Conservation (phyloP, 2,888 invertebrate species). For the Meteorus colon region DNA sequence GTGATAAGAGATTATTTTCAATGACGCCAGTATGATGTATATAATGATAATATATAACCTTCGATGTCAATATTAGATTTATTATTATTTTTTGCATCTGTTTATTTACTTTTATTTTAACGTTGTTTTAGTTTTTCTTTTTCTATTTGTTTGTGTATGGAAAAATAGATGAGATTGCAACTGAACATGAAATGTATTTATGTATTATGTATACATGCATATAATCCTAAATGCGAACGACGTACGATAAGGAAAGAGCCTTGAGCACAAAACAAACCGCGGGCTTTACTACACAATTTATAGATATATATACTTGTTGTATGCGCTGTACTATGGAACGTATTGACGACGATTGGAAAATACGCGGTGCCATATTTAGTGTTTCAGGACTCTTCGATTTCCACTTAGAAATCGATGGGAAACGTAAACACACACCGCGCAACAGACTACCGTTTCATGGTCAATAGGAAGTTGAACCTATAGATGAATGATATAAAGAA, state of each 20-base stretch:
- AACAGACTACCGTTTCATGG: slow-evolving; percentile 18
- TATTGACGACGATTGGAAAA: slow-evolving; percentile 35
- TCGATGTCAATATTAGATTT: not conserved
- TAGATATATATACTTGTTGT: not conserved
- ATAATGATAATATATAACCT: slow-evolving; percentile 5
- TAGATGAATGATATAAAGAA: not conserved
- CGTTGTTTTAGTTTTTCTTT: not conserved
- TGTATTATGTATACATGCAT: slow-evolving; percentile 17
- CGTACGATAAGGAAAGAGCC: slow-evolving; percentile 51
- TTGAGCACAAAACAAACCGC: slow-evolving; percentile 31
- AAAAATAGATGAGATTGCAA: not conserved
- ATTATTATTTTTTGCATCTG: not conserved
- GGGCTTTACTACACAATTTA: slow-evolving; percentile 8
- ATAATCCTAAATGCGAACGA: slow-evolving; percentile 44
- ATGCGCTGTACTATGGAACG: slow-evolving; percentile 18
- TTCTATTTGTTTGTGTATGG: not conserved
- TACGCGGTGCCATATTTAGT: slow-evolving; percentile 41
- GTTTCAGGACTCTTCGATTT: slow-evolving; percentile 33
- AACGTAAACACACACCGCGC: slow-evolving; percentile 13
- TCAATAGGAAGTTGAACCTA: not conserved
- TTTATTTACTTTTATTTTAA: slow-evolving; percentile 18
- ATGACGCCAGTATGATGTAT: slow-evolving; percentile 1
- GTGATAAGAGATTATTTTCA: slow-evolving; percentile 31
- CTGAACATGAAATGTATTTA: slow-evolving; percentile 14
- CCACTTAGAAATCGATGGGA: slow-evolving; percentile 38